A percentile compares a stretch with the other conserved stretches of the same genome.
Evolutionary conservation across 2,113 vertebrate species (phyloP).

Genomic region (Cisticola juncidis): DNA sequence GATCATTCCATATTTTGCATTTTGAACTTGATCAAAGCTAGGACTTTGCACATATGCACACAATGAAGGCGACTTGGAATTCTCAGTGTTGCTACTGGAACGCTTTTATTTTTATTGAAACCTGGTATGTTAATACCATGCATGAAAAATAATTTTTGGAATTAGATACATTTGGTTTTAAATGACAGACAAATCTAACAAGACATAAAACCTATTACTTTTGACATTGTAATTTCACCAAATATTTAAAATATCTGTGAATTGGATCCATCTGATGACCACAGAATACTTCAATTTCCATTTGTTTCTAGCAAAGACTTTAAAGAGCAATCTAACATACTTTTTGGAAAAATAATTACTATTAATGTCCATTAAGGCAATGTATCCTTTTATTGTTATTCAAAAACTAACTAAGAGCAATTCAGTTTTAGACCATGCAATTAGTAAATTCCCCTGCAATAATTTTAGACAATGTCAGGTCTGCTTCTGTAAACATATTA

Average conservation of each 20-base stretch:
- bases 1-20: neutral
- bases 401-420: neutral
- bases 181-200: neutral
- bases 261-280: neutral
- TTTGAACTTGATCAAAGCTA: neutral
- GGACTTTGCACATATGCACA: neutral
- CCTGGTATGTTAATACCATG: neutral
- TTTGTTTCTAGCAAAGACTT: neutral
- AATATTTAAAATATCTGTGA: slow-evolving; percentile 16
- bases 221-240: neutral
- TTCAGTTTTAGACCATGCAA: neutral
- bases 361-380: neutral
- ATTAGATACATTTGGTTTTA: neutral
- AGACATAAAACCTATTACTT: neutral
- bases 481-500: slow-evolving; percentile 30
- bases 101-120: neutral
- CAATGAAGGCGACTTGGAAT: neutral
- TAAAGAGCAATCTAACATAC: neutral
- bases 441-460: neutral
- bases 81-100: neutral
- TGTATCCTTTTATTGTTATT: neutral
- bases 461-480: neutral
- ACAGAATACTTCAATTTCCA: neutral
- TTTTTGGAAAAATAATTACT: neutral
- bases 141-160: neutral